These are phyloP conservation scores for Melanotaenia maccullochi DNA, from an alignment of 2,797 vertebrate species.

Conservation along the genomic window DNA sequence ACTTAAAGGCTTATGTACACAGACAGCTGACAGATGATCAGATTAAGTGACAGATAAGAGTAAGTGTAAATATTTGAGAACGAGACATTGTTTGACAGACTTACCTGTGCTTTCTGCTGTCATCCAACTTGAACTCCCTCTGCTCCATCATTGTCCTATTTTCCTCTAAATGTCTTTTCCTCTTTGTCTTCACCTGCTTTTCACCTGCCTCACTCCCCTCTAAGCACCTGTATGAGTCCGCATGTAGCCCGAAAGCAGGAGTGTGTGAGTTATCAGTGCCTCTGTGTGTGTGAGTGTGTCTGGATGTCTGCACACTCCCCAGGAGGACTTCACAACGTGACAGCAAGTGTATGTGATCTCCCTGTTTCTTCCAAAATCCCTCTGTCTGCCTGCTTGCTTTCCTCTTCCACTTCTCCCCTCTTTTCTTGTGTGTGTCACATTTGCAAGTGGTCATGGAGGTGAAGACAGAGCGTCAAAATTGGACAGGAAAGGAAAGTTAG, in stretches of 20 bases:
- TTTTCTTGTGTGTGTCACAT: conserved; percentile 36
- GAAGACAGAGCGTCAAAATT: conserved; percentile 58
- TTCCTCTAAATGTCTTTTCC: conserved; percentile 44
- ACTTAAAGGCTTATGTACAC: conserved; percentile 9
- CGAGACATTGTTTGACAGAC: conserved; percentile 16
- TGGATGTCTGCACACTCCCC: conserved; percentile 58
- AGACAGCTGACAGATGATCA: conserved; percentile 24
- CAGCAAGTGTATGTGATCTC: conserved; percentile 57
- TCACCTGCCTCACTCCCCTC: conserved; percentile 58
- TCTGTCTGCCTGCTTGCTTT: conserved; percentile 38
- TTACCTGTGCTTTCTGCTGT: conserved; percentile 74
- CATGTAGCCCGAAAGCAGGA: conserved; percentile 50
- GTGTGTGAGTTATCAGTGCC: conserved; percentile 29
- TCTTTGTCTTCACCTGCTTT: conserved; percentile 40
- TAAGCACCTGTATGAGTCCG: conserved; percentile 75
- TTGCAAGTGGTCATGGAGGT: conserved; percentile 59
- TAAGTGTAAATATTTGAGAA: not conserved
- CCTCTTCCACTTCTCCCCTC: conserved; percentile 31
- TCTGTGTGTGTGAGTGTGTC: conserved; percentile 33
- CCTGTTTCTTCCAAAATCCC: conserved; percentile 21
- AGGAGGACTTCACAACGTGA: conserved; percentile 65
- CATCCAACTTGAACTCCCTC: conserved; percentile 73
- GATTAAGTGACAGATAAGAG: conserved; percentile 20
- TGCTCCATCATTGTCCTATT: conserved; percentile 60
- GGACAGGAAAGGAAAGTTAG: conserved; percentile 38